Base-by-base conservation (phyloP, 2,797 vertebrate genomes). In the Synanceia verrucosa region DNA sequence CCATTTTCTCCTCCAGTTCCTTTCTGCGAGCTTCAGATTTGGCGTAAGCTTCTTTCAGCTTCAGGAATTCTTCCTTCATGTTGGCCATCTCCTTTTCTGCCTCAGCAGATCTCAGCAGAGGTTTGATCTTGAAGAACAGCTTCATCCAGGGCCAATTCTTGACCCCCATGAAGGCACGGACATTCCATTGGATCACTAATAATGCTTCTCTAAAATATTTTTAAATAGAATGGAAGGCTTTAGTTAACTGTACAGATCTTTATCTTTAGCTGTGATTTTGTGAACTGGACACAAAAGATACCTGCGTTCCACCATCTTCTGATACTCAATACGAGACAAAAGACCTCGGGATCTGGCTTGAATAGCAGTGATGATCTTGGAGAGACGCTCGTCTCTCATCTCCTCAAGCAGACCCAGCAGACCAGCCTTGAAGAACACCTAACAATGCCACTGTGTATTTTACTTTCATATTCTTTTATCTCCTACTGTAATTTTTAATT, bases 121-220 rank as follows among this genome's bases (percentile, higher is more conserved):
- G 96, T 72, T 97, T 97, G 78, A 97, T 97, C 90, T 96, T 97
- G 80, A 97, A 97, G 82, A 87, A 97, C 10, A 97, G 93, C 81
- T 94, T 97, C 96, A 96, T 97, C 96, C 96, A 97, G 0, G 96
- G 96, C 96, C 96, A 97, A 12, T 96, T 96, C 87, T 97, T 97
- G 79, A 97, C 96, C 13, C 93, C 94, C 95, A 96, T 96, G 87
- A 97, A 96, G 33, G 96, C 92, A 28, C 96, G 92, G 33, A 97
- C 92, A 73, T 97, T 97, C 93, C 94, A 95, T 71, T 96, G 95
- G 74, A 96, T 95, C 9, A 95, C 90, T 52, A 95, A 68, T 23
- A 96, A 65, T 5, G 95, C 89, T 84, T 96, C 96, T 85, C 96
- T 94, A 52, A 47, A 70, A 41, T 36, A 52, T 51, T 59, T 65